Base-by-base conservation (phyloP, 1,140 invertebrate species). In the Melitaea cinxia region DNA sequence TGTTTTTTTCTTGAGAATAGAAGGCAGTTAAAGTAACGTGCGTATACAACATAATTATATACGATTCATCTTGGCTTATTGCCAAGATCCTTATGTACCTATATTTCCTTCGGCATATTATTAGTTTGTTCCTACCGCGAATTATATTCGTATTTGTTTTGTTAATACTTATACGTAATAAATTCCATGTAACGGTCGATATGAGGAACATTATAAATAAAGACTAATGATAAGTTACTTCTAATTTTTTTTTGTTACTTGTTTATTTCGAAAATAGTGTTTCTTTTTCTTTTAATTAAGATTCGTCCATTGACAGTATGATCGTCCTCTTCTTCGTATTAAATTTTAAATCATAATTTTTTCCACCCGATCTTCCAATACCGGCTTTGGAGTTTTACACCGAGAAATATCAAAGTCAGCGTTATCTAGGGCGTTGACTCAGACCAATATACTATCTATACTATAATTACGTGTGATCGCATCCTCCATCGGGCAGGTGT, bases 401-500 rank as follows among this genome's bases (percentile, higher is more conserved):
- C 19, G 15, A 45, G 56, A 59, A 49, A 33, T 28, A 59, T 59
- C 26, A 19, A 35, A 19, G 56, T 59, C 42, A 56, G 54, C 54
- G n/a, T 35, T 21, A 26, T 9, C 42, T 42, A 21, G 55, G 17
- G 17, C 56, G 17, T 33, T 26, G 56, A 49, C 39, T 47, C 42
- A 49, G 42, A 28, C 15, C 10, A n/a, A n/a, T n/a, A n/a, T n/a
- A n/a, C 30, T 30, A 33, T 39, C 35, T 58, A 39, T 49, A 49
- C 30, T 47, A 47, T 66, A 71, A 74, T 67, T 55, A 71, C 52
- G 61, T 65, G 65, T 60, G 65, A 75, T 69, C 67, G 67, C 64
- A 39, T 58, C 60, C n/a, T 63, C 49, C 37, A 57, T 63, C 45
- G 52, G 12, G 68, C 73, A 70, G 71, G 62, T 68, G 58, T 66